phyloP scores from a whole-genome alignment of 1,140 invertebrate genomes.

The Muscidifurax raptorellus region DNA sequence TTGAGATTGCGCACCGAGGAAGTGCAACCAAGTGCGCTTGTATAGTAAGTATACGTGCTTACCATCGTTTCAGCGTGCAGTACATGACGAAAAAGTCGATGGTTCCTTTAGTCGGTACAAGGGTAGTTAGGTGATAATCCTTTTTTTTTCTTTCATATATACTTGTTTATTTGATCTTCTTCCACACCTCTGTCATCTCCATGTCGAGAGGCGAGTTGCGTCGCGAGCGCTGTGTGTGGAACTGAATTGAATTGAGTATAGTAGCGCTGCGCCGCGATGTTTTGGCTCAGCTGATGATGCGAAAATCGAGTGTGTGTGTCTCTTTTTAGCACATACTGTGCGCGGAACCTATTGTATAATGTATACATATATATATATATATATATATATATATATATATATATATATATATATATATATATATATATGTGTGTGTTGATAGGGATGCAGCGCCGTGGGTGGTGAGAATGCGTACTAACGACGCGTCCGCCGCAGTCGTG shows the following conservation, averaged over 20 bases:
- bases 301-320: background rate
- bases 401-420: too few relatives aligned
- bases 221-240: background rate
- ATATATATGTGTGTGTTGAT: too few relatives aligned
- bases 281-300: background rate
- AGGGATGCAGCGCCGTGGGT: too few relatives aligned
- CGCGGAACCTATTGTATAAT: too few relatives aligned
- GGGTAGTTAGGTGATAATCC: too few relatives aligned
- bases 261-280: background rate
- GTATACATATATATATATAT: too few relatives aligned
- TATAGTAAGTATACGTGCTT: constrained; percentile 28
- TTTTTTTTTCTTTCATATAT: background rate
- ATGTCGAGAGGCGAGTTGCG: background rate
- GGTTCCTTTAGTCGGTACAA: background rate
- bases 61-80: constrained; percentile 66
- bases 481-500: too few relatives aligned
- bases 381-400: too few relatives aligned
- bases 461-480: too few relatives aligned
- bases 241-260: background rate
- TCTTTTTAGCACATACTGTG: too few relatives aligned
- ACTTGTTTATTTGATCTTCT: background rate
- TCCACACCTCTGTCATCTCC: constrained; percentile 35
- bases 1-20: background rate
- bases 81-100: constrained; percentile 58
- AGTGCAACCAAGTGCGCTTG: background rate